Evolutionary conservation across 2,888 invertebrate species (phyloP), one percentile per base, ranked within the genome.

Genomic region (Euzophera pinguis): DNA sequence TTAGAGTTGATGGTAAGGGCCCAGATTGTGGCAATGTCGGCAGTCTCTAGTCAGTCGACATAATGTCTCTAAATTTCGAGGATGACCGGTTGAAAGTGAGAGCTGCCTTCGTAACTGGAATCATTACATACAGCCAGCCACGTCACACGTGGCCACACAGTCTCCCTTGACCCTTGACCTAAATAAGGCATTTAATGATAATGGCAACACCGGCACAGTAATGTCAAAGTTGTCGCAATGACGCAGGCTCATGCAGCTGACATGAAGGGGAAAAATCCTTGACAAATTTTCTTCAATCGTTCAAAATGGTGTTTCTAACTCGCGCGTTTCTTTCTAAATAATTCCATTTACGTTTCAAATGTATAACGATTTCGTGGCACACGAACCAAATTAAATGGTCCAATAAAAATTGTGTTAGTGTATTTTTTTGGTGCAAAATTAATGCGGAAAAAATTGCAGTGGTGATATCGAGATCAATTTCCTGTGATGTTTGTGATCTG

Each of bases 271-370:
- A 73, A 80, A 81, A 85, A 82, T 79, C 83, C 81, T 84, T 84
- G 82, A 76, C 77, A 78, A 73, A 72, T 76, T 79, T 83, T 81
- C 81, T 78, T 78, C 76, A 80, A 81, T 82, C 82, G 82, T 85
- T 84, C 82, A 87, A 85, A 87, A 88, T 88, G 88, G 87, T 88
- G 84, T 84, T 82, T 78, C 73, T 62, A 73, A 82, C 76, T 82
- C 79, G 81, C 84, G 82, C 78, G 78, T 81, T 87, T 84, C 75
- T 75, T 77, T 78, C 73, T 65, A 80, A 82, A 85, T 81, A 78
- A 68, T 65, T 74, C 63, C 61, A 78, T 72, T 73, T 76, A 71
- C 67, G 71, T 69, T 45, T 71, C 77, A 77, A 82, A 85, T 71
- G 51, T 68, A 66, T 73, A 67, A 72, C 65, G 60, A 60, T 63